Conservation (phyloP, 1,140 invertebrate genomes). For the Physella acuta region DNA sequence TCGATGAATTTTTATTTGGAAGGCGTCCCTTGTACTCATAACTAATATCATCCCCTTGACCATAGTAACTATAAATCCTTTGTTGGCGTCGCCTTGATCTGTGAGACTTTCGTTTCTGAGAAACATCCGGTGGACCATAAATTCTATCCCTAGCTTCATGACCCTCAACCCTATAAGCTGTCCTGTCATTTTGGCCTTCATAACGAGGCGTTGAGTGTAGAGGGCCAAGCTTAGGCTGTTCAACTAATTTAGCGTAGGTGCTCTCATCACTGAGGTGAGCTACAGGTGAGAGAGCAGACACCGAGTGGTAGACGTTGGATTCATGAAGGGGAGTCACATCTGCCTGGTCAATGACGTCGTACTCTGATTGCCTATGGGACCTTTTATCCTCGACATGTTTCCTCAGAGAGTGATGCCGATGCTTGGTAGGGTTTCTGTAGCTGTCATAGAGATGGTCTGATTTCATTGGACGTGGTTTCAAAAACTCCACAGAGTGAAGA, state of each 20-base stretch:
- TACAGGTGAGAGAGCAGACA: slow-evolving; percentile 22
- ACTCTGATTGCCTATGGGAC: neutral
- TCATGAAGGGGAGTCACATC: slow-evolving; percentile 8
- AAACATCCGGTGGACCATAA: slow-evolving; percentile 15
- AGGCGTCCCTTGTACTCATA: slow-evolving; percentile 49
- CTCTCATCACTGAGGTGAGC: slow-evolving; percentile 23
- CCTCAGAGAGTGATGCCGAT: slow-evolving; percentile 12
- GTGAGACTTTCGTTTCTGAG: slow-evolving; percentile 32
- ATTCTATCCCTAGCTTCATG: slow-evolving; percentile 22
- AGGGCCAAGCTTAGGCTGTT: slow-evolving; percentile 23
- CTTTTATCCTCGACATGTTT: slow-evolving; percentile 9
- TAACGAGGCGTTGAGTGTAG: slow-evolving; percentile 33
- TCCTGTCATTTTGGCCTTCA: slow-evolving; percentile 23
- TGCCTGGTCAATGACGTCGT: neutral
- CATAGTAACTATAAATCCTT: slow-evolving; percentile 28
- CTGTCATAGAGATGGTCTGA: slow-evolving; percentile 22
- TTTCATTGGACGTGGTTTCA: slow-evolving; percentile 13
- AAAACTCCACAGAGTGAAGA: neutral
- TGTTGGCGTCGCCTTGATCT: slow-evolving; percentile 34
- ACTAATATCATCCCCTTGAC: slow-evolving; percentile 43
- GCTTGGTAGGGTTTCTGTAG: slow-evolving; percentile 16
- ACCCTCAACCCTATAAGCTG: slow-evolving; percentile 19
- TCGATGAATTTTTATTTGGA: slow-evolving; percentile 44
- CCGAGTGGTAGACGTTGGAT: slow-evolving; percentile 27
- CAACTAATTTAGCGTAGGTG: slow-evolving; percentile 23